Base-by-base conservation (phyloP, 2,797 vertebrate species). In the Chromobotia macracanthus region DNA sequence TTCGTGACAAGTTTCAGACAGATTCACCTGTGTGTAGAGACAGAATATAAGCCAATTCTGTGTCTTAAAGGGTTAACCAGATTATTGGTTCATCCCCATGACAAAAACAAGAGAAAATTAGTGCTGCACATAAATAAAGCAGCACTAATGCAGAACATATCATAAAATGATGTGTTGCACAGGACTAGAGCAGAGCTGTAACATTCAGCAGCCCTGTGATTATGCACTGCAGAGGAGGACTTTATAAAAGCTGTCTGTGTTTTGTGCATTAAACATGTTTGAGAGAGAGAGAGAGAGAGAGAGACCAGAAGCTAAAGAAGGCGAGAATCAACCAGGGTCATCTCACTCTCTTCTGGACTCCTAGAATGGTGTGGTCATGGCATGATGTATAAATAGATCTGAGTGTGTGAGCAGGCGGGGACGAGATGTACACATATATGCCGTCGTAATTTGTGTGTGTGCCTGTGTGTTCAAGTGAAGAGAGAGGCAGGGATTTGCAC, bases 341-440 rank as follows among this genome's bases (percentile, higher is more conserved):
- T 82, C 84, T 79, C 65, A 66, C 58, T 68, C 21, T 18, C 68
- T 67, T 88, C 70, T 84, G 63, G 85, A 79, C 73, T 72, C 79
- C 78, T 51, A 72, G 80, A 80, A 74, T 72, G 51, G 80, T 71
- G 50, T 56, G 73, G 69, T 75, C 75, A 79, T 66, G 44, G 75
- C 64, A 71, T 72, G 77, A 28, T 82, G 77, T 86, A 86, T 86
- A 72, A 84, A 86, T 86, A 86, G 84, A 86, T 50, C 64, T 21
- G 81, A 61, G 69, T 63, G 70, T 83, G 72, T 69, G 61, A 83
- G 72, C 18, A 77, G 72, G 69, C 10, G 18, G 64, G 65, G 65
- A 80, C 60, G 61, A 82, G 75, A 21, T 71, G 53, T 16, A 65
- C 65, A 73, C 50, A 60, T 77, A 80, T 84, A 79, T 74, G 68